phyloP scores from a whole-genome alignment of 1,140 invertebrate genomes.

The Danaus plexippus region DNA sequence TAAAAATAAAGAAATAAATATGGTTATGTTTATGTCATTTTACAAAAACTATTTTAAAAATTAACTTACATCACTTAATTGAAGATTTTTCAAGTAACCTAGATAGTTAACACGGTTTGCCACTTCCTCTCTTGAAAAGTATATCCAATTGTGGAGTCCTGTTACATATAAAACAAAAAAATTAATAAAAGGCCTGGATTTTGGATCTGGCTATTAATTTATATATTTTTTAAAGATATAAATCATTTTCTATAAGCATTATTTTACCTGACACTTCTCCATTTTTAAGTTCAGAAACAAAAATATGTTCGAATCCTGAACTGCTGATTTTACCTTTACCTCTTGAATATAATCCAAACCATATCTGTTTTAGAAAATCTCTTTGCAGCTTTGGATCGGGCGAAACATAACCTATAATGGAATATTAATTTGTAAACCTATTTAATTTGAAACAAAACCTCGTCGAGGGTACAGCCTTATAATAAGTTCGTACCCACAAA shows the following conservation, averaged over 20 bases:
- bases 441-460: too few species aligned
- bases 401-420: conserved; percentile 66
- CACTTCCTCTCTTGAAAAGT: conserved; percentile 83
- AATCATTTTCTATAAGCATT: neutral
- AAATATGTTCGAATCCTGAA: conserved; percentile 90
- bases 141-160: conserved; percentile 93
- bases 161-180: conserved; percentile 61
- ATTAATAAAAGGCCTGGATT: too few species aligned
- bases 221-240: neutral
- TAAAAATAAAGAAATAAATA: conserved; percentile 61
- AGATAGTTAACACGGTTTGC: conserved; percentile 80
- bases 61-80: conserved; percentile 79
- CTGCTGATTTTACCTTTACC: conserved; percentile 83
- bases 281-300: conserved; percentile 86
- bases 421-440: too few species aligned
- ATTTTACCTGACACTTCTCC: conserved; percentile 75
- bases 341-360: conserved; percentile 87
- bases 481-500: too few species aligned
- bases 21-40: neutral
- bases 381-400: conserved; percentile 79
- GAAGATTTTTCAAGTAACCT: conserved; percentile 82
- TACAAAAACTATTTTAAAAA: conserved; percentile 4
- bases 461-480: too few species aligned
- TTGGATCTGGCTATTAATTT: neutral
- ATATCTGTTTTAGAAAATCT: conserved; percentile 81